phyloP scores from a whole-genome alignment of 2,113 vertebrate species.

The Pogonocichla stellata region DNA sequence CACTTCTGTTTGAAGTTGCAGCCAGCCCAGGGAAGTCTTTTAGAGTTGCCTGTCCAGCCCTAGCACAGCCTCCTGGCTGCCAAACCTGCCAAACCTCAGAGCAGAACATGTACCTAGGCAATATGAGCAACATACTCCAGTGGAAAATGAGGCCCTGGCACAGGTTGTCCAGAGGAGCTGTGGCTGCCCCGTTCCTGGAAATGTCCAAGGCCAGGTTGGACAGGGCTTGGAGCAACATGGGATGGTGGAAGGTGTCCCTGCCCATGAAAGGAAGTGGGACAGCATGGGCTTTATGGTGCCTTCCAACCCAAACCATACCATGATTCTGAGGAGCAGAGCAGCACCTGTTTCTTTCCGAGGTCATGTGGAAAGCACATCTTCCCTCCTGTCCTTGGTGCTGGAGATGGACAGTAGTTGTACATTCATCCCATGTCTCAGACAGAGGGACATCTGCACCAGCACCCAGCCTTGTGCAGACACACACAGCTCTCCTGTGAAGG shows the following conservation, averaged over 20 bases:
- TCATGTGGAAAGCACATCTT: neutral
- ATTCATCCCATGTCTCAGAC: neutral
- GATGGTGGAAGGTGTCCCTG: neutral
- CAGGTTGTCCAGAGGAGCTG: neutral
- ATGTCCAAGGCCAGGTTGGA: neutral
- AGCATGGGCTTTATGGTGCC: neutral
- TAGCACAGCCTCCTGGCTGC: neutral
- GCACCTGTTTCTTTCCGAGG: accelerated
- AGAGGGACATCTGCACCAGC: neutral
- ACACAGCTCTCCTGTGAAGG: neutral
- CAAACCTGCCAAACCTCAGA: neutral
- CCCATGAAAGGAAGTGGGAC: accelerated
- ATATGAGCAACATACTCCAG: neutral
- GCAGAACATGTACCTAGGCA: neutral
- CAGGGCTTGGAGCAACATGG: neutral
- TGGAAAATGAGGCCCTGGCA: accelerated
- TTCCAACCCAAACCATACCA: neutral
- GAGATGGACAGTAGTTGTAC: neutral
- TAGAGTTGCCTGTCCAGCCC: neutral
- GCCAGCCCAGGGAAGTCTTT: neutral
- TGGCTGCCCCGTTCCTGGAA: neutral
- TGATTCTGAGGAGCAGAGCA: neutral
- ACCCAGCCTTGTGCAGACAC: neutral
- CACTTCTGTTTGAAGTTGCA: neutral
- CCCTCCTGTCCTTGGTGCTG: neutral